Evolutionary conservation across 2,888 invertebrate genomes (phyloP), one percentile per base, ranked within the genome.

Genomic region (Cephus sareptanus): DNA sequence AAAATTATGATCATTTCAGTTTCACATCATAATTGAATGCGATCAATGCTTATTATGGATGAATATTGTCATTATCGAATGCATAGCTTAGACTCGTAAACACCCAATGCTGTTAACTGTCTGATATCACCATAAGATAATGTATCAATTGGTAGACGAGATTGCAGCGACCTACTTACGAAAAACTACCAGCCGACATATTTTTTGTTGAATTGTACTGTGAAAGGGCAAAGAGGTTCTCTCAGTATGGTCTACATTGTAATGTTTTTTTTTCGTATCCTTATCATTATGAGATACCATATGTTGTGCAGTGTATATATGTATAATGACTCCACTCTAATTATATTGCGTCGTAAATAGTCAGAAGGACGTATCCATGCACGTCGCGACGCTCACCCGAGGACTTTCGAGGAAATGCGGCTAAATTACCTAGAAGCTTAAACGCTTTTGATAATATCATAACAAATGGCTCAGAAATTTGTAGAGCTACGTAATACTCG

Each of bases 1-100:
- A 30, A 40, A 73, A 56, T 56, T 9, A 56, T 56, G 9, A 56
- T 56, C 9, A 23, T 56, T 56, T 56, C 23, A 56, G 23, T 23
- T 56, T 9, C 23, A 9, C 2, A 9, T 56, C 23, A 9, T 9
- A 23, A 9, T 56, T 56, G 23, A 56, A 56, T 9, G 9, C 56
- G 9, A 56, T 56, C 23, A 9, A 23, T 56, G 9, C 56, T 9
- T 56, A 56, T 56, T 56, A 56, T 9, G 56, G 56, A 23, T 56
- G 56, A 56, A 56, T 56, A 23, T 56, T 56, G 9, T 78, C 70
- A 76, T 37, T 76, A 77, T 79, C 79, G 79, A 78, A 81, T 79
- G 82, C 82, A 84, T 83, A 81, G 71, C 78, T 56, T 13, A 23
- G 69, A 75, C 75, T 79, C 75, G 80, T 81, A 81, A 83, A 82